Evolutionary conservation across 2,888 invertebrate genomes (phyloP), one percentile per base, ranked within the genome.

Genomic region (Sycophila texana): DNA sequence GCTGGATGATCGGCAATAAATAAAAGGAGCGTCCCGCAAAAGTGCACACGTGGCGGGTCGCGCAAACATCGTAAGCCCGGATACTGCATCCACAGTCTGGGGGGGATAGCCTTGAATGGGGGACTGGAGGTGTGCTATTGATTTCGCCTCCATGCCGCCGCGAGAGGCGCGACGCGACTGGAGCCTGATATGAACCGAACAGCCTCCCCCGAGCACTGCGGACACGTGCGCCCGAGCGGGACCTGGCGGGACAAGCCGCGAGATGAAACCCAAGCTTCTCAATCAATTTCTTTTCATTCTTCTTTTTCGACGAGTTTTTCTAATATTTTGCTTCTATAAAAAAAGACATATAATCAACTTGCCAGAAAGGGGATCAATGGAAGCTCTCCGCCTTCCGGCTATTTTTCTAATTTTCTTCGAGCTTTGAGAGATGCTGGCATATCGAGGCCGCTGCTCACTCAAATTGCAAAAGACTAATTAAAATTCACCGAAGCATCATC

Each of bases 101-200:
- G 5, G 16, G 39, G 57, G 30, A 5, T 75, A 82, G 85, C 85
- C 85, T 84, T 86, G 85, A 87, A 87, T 86, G 85, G 84, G 84
- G 84, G 85, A 86, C 87, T 86, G 85, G 84, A 84, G 84, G 84
- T 86, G 86, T 87, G 85, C 87, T 88, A 88, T 88, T 88, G 88
- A 88, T 88, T 87, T 87, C 86, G 84, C 84, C 84, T 39, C 39
- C 39, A 5, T 39, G 39, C 39, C 39, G 39, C 84, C 84, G 81
- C 84, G 13, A 57, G 30, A 57, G 20, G 39, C 30, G 30, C 60
- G 81, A 83, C 76, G 77, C 63, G 68, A 49, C 18, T 70, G 73
- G 71, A 71, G 78, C 72, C 66, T 53, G 47, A 14, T 12, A 5
- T 7, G 7, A 16, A 51, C 16, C 55, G 53, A 58, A 67, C 30